Conservation (phyloP, 2,113 vertebrate species). For the Nycticorax nycticorax region DNA sequence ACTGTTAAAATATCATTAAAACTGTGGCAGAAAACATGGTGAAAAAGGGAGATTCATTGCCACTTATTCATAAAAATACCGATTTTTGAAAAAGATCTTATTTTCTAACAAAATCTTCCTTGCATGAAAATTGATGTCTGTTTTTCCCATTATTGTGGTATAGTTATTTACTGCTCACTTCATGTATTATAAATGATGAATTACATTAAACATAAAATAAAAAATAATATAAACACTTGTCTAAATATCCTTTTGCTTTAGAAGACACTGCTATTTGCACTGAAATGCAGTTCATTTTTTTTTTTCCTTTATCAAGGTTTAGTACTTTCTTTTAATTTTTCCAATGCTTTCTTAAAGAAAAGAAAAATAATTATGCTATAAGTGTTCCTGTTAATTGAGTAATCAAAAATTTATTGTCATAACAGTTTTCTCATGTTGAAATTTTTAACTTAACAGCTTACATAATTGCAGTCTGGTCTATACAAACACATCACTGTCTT, state of each 20-base stretch:
- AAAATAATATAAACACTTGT: background rate
- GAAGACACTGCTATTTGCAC: background rate
- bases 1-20: background rate
- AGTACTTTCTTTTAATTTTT: background rate
- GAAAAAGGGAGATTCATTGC: background rate
- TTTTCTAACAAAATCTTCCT: background rate
- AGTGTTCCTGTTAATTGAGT: conserved; percentile 11
- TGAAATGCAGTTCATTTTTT: background rate
- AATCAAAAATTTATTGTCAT: conserved; percentile 40
- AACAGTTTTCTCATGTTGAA: conserved; percentile 42
- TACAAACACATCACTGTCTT: background rate
- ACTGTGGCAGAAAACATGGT: background rate
- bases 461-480: background rate
- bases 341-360: background rate
- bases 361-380: background rate
- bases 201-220: background rate
- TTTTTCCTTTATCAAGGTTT: background rate
- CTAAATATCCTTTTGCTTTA: background rate
- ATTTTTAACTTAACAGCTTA: conserved; percentile 44
- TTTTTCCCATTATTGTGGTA: background rate
- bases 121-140: background rate
- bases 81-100: background rate
- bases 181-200: background rate
- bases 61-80: background rate
- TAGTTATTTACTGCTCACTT: background rate